phyloP scores from a whole-genome alignment of 2,797 vertebrate species.

The Gambusia yucatana region DNA sequence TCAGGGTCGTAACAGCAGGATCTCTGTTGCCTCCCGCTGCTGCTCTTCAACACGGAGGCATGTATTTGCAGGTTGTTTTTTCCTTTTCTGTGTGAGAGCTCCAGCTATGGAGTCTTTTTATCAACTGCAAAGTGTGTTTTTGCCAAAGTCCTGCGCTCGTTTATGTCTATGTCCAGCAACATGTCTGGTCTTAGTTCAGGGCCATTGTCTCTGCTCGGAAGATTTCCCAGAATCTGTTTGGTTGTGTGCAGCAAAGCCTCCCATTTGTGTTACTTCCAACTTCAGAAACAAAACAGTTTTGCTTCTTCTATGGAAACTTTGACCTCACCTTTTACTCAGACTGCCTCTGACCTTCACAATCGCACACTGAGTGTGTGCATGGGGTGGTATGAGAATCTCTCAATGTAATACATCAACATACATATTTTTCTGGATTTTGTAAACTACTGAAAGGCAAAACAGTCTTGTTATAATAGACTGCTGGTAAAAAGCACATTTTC shows the following conservation, averaged over 20 bases:
- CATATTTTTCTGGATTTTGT: not conserved
- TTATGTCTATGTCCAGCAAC: conserved; percentile 26
- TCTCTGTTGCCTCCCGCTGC: conserved; percentile 1
- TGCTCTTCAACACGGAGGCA: not conserved
- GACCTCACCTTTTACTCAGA: not conserved
- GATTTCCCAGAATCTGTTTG: not conserved
- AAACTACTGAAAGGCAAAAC: not conserved
- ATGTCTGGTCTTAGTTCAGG: conserved; percentile 18
- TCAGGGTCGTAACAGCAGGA: conserved; percentile 39
- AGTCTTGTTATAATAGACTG: not conserved
- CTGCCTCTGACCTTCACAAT: not conserved
- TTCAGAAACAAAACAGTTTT: not conserved
- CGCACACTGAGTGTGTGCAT: not conserved
- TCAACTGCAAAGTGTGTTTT: conserved; percentile 27
- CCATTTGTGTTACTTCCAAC: not conserved
- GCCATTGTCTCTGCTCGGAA: conserved; percentile 16
- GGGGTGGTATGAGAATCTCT: not conserved
- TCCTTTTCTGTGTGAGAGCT: conserved; percentile 1
- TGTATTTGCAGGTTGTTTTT: conserved; percentile 9
- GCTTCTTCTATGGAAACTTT: not conserved
- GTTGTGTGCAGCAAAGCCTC: not conserved
- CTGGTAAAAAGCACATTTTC: not conserved
- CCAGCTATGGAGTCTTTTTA: conserved; percentile 18
- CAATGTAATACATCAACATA: not conserved
- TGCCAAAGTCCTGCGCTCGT: conserved; percentile 19